These are phyloP conservation scores for Trichopria drosophilae DNA, from an alignment of 2,888 invertebrate species.

Conservation along the genomic window DNA sequence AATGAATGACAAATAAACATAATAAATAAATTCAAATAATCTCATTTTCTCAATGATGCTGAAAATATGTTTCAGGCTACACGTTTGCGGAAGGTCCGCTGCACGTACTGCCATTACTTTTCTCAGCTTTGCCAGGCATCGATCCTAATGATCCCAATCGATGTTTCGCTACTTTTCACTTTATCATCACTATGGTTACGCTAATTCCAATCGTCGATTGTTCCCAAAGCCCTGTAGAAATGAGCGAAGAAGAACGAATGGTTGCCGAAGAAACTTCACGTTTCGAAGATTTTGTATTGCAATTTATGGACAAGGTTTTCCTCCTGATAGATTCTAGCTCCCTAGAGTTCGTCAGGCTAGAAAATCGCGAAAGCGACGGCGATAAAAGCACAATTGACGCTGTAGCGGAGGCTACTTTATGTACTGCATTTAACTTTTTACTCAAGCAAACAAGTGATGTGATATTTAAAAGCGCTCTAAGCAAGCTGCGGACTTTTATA, in stretches of 20 bases:
- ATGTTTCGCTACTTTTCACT: conserved; percentile 75
- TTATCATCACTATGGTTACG: conserved; percentile 75
- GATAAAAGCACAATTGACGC: conserved; percentile 72
- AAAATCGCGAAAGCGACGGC: conserved; percentile 54
- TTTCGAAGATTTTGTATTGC: conserved; percentile 86
- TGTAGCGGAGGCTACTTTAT: conserved; percentile 71
- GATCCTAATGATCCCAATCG: conserved; percentile 86
- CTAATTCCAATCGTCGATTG: conserved; percentile 85
- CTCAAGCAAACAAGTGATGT: conserved; percentile 70
- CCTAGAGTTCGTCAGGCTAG: conserved; percentile 69
- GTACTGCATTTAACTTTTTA: conserved; percentile 68
- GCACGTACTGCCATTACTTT: conserved; percentile 79
- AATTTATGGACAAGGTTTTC: conserved; percentile 80
- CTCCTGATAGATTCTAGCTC: conserved; percentile 72
- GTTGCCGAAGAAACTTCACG: conserved; percentile 81
- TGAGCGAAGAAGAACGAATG: conserved; percentile 76
- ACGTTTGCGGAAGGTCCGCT: conserved; percentile 74
- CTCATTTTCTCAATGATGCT: no score
- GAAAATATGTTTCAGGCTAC: conserved; percentile 53
- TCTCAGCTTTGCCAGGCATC: conserved; percentile 82
- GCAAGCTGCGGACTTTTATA: conserved; percentile 75
- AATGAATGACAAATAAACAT: no score
- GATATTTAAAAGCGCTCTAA: conserved; percentile 68
- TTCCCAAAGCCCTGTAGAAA: conserved; percentile 71
- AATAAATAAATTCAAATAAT: no score